Evolutionary conservation across 2,888 invertebrate species (phyloP), one percentile per base, ranked within the genome.

Genomic region (Clunio marinus): DNA sequence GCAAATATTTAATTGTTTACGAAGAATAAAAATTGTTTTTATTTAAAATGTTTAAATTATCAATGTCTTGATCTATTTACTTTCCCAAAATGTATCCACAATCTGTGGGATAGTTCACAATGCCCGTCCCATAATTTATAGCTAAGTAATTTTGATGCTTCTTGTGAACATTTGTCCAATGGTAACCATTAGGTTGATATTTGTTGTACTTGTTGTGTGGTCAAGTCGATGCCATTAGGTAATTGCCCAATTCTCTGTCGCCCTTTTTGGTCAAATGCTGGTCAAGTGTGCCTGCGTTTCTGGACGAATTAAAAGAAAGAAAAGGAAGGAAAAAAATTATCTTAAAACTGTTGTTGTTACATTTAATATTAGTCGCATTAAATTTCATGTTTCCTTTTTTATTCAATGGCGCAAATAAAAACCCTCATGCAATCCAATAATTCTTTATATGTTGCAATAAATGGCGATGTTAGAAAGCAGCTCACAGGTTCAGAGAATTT

Each of bases 201-300:
- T 66, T 51, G 35, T 66, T 66, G 66, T 68, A 58, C 57, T 68
- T 68, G 55, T 55, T 55, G 46, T 57, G 57, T 58, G 79, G 79
- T 79, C 79, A 79, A 75, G 79, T 79, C 76, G 79, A 77, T 68
- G 71, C 76, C 79, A 79, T 79, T 73, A 79, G 74, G 73, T 76
- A 79, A 74, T 77, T 77, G 73, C 78, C 78, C 75, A 78, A 75
- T 71, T 79, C 79, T 69, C 77, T 77, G 73, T 79, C 78, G 67
- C 70, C 69, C 66, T 72, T 72, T 69, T 73, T 73, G 70, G 65
- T 70, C 69, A 72, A 68, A 74, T 79, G 78, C 77, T 78, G 78
- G 76, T 79, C 79, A 77, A 79, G 77, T 27, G 28, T 55, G 17
- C 78, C 78, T 77, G 79, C 78, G 77, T 78, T 79, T 76, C 79